These are phyloP conservation scores for Orientallactaga sibirica DNA, from an alignment of 2,797 vertebrate genomes.

Conservation along the genomic window DNA sequence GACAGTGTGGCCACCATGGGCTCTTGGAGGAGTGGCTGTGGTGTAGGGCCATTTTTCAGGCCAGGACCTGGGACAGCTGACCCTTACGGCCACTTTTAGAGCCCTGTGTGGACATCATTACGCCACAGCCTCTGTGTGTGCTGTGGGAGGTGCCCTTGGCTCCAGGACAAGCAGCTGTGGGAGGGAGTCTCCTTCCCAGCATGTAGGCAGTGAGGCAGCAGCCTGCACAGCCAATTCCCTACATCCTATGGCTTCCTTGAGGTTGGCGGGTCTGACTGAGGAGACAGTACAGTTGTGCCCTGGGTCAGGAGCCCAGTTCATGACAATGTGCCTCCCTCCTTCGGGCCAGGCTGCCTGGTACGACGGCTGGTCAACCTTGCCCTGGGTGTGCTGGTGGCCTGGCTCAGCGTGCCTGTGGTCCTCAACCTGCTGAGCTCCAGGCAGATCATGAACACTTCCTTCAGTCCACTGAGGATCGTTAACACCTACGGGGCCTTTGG, in stretches of 20 bases:
- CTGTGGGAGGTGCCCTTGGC: background rate
- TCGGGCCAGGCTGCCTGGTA: slow-evolving; percentile 88
- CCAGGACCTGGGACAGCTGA: background rate
- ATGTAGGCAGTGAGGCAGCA: too few species aligned
- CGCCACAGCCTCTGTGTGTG: background rate
- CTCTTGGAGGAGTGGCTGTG: background rate
- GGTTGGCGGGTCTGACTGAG: background rate
- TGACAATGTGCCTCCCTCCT: background rate
- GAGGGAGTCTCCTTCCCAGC: background rate
- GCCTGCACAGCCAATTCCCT: background rate
- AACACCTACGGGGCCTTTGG: slow-evolving; percentile 98
- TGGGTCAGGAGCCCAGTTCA: background rate
- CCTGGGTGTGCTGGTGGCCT: slow-evolving; percentile 92
- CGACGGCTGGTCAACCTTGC: slow-evolving; percentile 90
- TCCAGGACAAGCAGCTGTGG: background rate
- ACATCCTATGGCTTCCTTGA: background rate
- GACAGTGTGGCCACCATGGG: background rate
- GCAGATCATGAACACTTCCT: slow-evolving; percentile 97
- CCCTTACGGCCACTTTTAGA: background rate
- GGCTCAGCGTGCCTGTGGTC: slow-evolving; percentile 94
- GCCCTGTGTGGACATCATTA: background rate
- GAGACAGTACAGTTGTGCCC: background rate
- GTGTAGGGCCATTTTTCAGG: background rate
- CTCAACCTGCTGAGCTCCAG: slow-evolving; percentile 93
- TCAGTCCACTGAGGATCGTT: slow-evolving; percentile 95